Base-by-base conservation (phyloP, 1,140 invertebrate genomes). In the Apis laboriosa region DNA sequence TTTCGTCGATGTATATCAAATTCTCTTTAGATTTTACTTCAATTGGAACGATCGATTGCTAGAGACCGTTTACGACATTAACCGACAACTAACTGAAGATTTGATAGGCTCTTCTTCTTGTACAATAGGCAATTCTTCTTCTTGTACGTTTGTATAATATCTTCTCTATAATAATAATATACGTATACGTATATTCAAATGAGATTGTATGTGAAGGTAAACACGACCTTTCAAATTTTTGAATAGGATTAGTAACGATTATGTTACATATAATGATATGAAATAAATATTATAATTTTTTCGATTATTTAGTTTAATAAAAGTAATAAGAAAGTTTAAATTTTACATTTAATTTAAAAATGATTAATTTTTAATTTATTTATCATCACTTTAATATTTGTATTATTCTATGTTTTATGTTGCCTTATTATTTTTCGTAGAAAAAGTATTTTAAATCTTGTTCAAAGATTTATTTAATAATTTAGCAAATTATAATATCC, bases 161-260 rank as follows among this genome's bases (percentile, higher is more conserved):
- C 19, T 68, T 49, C 21, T 51, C 21, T 24, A 12, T 53, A 34
- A 24, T 70, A 71, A 21, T 34, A 34, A 15, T 24, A 28, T 24
- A 28, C 11, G 34, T 67, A 17, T 4, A 49, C 51, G 19, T 74
- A 67, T 21, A 43, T 49, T 58, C 64, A 15, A 55, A 21, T 51
- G n/a, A 24, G 28, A 63, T 19, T 15, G 68, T 51, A 17, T 53
- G 51, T 28, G 75, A 80, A 79, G n/a, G 64, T 77, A 87, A 87
- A 87, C 85, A 87, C 12, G 81, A 87, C 85, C 86, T 84, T 84
- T 49, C 9, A 17, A 55, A 58, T 58, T 76, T 86, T 80, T 4
- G 49, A 60, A 60, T 24, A 34, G 8, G 24, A 72, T 70, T 63
- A 49, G 12, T 2, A 21, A 24, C 21, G 56, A 43, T 43, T 34